phyloP scores from a whole-genome alignment of 1,140 invertebrate genomes.

The Aplysia californica region DNA sequence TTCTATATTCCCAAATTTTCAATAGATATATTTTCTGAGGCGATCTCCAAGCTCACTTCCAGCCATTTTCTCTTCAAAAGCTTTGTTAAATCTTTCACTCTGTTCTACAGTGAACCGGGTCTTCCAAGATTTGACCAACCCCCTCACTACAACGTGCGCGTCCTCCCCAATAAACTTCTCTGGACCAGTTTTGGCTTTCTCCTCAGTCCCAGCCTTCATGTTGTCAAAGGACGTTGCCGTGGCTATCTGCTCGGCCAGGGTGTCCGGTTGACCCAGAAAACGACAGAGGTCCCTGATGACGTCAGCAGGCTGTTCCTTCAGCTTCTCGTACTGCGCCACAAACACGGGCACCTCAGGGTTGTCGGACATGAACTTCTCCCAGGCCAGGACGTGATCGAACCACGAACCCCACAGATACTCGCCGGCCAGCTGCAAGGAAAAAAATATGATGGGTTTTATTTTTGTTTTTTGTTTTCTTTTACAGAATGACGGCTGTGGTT shows the following conservation, averaged over 20 bases:
- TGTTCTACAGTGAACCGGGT: background rate
- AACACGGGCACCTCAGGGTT: background rate
- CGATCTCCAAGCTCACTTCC: background rate
- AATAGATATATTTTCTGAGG: background rate
- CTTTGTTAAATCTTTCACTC: too few species aligned
- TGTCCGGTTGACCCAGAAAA: too few species aligned
- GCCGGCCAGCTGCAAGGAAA: background rate
- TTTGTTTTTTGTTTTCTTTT: too few species aligned
- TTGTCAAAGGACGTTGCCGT: too few species aligned
- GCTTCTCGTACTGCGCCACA: background rate
- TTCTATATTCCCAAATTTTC: too few species aligned
- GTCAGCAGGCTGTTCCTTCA: background rate
- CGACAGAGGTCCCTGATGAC: background rate
- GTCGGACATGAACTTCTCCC: background rate
- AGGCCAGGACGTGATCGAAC: slow-evolving; percentile 4
- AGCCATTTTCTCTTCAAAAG: background rate
- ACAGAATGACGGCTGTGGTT: too few species aligned
- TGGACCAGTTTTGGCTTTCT: background rate
- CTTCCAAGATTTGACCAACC: too few species aligned
- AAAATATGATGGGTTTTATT: too few species aligned
- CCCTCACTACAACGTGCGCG: background rate
- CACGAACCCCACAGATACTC: background rate
- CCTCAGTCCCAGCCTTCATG: background rate
- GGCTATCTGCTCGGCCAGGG: background rate
- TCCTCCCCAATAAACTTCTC: background rate